A percentile compares a stretch with the other conserved stretches of the same genome.
Evolutionary conservation across 2,888 invertebrate species (phyloP).

Genomic region (Dasysyrphus tricinctus): DNA sequence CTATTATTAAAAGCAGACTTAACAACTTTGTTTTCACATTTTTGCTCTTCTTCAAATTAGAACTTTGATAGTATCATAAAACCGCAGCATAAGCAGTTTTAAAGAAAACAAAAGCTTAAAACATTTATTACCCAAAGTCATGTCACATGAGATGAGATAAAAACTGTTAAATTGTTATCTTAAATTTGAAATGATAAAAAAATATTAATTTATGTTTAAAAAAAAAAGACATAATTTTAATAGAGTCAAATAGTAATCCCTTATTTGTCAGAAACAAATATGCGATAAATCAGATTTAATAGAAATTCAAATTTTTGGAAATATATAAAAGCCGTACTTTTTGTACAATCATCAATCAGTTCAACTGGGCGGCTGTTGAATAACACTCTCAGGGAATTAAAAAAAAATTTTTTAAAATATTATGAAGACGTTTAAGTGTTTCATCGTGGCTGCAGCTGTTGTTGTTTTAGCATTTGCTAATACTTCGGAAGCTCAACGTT

Average conservation of each 20-base stretch:
- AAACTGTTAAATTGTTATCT: no score
- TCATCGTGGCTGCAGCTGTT: conserved; percentile 23
- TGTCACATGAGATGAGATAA: no score
- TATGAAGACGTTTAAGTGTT: conserved; percentile 4
- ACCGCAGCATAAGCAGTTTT: no score
- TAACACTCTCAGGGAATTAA: not conserved
- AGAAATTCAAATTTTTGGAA: not conserved
- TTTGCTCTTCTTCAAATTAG: no score
- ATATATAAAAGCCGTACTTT: not conserved
- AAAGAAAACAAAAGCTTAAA: no score
- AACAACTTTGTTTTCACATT: no score
- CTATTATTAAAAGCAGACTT: no score
- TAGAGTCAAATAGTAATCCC: not conserved
- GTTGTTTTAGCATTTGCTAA: conserved; percentile 10
- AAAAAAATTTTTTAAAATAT: not conserved
- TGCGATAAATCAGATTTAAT: not conserved
- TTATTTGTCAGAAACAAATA: not conserved
- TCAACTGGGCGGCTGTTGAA: conserved; percentile 20
- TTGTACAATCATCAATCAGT: conserved; percentile 9
- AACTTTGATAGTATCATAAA: no score
- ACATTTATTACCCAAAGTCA: no score
- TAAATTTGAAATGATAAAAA: no score
- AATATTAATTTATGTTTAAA: no score
- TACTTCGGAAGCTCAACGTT: not conserved
- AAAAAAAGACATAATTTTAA: not conserved